A percentile compares a stretch with the other conserved stretches of the same genome.
Evolutionary conservation across 2,797 vertebrate species (phyloP).

Genomic region (Novumbra hubbsi): DNA sequence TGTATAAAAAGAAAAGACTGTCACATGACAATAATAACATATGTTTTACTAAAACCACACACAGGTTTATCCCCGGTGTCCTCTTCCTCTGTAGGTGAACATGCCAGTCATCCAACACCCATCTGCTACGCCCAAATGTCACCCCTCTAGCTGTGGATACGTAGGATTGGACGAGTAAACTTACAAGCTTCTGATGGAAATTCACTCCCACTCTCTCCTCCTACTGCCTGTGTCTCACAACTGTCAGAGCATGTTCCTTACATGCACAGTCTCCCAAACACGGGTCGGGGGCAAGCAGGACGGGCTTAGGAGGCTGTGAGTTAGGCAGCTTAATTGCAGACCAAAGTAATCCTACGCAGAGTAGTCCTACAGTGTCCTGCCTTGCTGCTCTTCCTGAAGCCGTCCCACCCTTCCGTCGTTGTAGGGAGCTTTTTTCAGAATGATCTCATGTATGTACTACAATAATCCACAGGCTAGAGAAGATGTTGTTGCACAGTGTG

Average conservation of each 20-base stretch:
- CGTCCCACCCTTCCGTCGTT: constrained; percentile 2
- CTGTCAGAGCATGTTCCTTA: constrained; percentile 24
- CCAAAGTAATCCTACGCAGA: constrained; percentile 33
- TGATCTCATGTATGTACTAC: background rate
- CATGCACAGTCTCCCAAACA: constrained; percentile 33
- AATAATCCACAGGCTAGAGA: background rate
- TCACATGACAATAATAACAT: no score
- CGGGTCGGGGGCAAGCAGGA: constrained; percentile 3
- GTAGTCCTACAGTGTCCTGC: constrained; percentile 2
- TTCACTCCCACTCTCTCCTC: background rate
- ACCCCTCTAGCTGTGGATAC: background rate
- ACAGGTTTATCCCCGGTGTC: no score
- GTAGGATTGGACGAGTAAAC: constrained; percentile 27
- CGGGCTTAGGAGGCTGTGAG: constrained; percentile 11
- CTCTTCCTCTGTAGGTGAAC: constrained; percentile 21
- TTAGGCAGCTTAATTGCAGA: constrained; percentile 32
- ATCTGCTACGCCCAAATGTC: background rate
- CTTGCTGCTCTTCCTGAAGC: background rate
- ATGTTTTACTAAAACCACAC: no score
- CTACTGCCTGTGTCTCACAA: constrained; percentile 1
- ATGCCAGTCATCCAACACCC: background rate
- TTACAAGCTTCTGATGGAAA: constrained; percentile 22
- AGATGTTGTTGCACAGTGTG: background rate
- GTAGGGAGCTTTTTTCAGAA: background rate
- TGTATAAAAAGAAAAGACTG: no score